A percentile compares a stretch with the other conserved stretches of the same genome.
Conservation (phyloP, 1,140 invertebrate species). For the Saxidomus purpurata region DNA sequence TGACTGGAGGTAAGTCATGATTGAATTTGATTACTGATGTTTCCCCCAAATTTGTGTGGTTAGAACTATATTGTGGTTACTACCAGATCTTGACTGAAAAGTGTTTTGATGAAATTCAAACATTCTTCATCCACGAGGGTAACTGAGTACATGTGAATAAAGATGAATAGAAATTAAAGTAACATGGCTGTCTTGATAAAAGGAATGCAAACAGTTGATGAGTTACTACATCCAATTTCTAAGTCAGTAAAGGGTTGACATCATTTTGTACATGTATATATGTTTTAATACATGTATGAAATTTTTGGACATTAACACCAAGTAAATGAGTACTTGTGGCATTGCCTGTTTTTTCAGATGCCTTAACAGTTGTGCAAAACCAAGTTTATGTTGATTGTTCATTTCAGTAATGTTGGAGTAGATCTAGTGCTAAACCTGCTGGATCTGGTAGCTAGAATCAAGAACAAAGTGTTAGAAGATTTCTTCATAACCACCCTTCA, state of each 20-base stretch:
- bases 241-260: too few relatives aligned
- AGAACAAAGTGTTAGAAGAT: constrained; percentile 70
- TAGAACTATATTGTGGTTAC: neutral
- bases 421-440: constrained; percentile 76
- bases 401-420: constrained; percentile 78
- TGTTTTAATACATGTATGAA: too few relatives aligned
- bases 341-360: too few relatives aligned
- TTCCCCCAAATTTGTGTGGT: neutral
- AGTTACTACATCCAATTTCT: too few relatives aligned
- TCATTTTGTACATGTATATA: too few relatives aligned
- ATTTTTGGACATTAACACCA: too few relatives aligned
- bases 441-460: constrained; percentile 77
- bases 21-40: neutral
- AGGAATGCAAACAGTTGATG: too few relatives aligned
- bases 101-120: neutral
- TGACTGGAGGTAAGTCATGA: constrained; percentile 74
- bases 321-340: too few relatives aligned
- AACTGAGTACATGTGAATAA: too few relatives aligned
- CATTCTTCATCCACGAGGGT: neutral
- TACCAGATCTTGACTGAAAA: neutral
- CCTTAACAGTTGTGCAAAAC: too few relatives aligned
- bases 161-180: too few relatives aligned
- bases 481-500: constrained; percentile 72
- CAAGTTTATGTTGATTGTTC: neutral
- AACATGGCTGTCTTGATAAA: too few relatives aligned